Conservation (phyloP, 2,113 vertebrate species). For the Genyomyrus donnyi region DNA sequence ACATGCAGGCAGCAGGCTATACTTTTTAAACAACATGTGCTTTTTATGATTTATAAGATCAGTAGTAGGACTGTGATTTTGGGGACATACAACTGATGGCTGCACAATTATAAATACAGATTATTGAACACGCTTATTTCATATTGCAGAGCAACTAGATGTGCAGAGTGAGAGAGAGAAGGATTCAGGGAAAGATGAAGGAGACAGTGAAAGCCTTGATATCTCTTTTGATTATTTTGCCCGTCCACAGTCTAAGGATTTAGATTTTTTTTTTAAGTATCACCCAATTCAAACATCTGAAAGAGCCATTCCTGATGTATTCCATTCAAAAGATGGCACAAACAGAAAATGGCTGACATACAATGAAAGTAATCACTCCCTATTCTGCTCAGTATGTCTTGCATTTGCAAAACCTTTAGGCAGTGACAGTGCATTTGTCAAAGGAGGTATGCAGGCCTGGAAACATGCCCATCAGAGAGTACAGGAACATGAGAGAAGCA, state of each 20-base stretch:
- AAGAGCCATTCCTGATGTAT: slow-evolving; percentile 15
- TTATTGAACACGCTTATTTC: slow-evolving; percentile 1
- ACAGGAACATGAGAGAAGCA: slow-evolving; percentile 9
- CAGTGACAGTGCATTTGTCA: background rate
- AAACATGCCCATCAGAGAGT: slow-evolving; percentile 8
- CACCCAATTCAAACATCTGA: slow-evolving; percentile 1
- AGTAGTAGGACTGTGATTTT: slow-evolving; percentile 8
- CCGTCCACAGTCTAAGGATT: slow-evolving; percentile 15
- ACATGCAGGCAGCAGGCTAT: too few species aligned
- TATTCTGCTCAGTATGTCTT: slow-evolving; percentile 14
- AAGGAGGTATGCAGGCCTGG: slow-evolving; percentile 10
- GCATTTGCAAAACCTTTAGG: slow-evolving; percentile 6
- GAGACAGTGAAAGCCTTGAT: slow-evolving; percentile 2
- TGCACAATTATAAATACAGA: background rate
- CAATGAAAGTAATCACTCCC: slow-evolving; percentile 3
- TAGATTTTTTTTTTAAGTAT: slow-evolving; percentile 18
- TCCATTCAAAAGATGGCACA: slow-evolving; percentile 27
- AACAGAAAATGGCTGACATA: slow-evolving; percentile 25
- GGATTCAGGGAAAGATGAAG: slow-evolving; percentile 2
- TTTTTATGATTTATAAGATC: background rate
- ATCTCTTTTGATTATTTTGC: slow-evolving; percentile 26
- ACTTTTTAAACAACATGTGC: too few species aligned
- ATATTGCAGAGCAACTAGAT: slow-evolving; percentile 12
- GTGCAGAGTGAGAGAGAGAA: slow-evolving; percentile 11
- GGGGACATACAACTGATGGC: slow-evolving; percentile 5